Base-by-base conservation (phyloP, 2,888 invertebrate species). In the Charanyca ferruginea region DNA sequence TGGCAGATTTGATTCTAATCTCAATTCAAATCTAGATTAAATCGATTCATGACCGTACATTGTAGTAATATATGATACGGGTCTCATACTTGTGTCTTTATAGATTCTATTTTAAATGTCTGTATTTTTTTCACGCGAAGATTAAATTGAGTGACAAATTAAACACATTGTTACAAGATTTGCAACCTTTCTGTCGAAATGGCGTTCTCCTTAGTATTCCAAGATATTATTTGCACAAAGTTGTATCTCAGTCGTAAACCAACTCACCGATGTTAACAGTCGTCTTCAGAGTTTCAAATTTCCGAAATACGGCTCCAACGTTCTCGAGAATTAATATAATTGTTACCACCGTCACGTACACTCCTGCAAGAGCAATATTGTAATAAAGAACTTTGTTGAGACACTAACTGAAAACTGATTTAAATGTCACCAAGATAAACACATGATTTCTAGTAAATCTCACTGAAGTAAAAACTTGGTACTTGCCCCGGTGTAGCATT, bases 261-360 rank as follows among this genome's bases (percentile, higher is more conserved):
- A 67, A 77, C 93, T 92, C 83, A 94, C 95, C 94, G 62, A 94
- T 88, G 72, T 88, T 88, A 62, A 94, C 80, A 51, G 88, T 86
- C 55, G 87, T 87, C 85, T 94, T 94, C 47, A 90, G 83, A 63
- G 89, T 78, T 79, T 93, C 92, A 77, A 90, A 93, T 83, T 93
- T 91, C 66, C 91, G 87, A 80, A 94, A 91, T 54, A 91, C 91
- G 66, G 90, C 89, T 55, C 85, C 85, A 60, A 81, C 83, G 51
- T 80, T 71, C 55, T 83, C 85, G 61, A 89, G 71, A 74, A 83
- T 81, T 71, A 89, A 79, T 71, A 69, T 70, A 69, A 85, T 81
- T 85, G 87, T 80, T 66, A 88, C 68, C 80, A 83, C 70, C 58
- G 85, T 83, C 87, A 88, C 87, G 85, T 87, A 86, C 79, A 82